Evolutionary conservation across 2,888 invertebrate genomes (phyloP).

Genomic region (Tinea pellionella): DNA sequence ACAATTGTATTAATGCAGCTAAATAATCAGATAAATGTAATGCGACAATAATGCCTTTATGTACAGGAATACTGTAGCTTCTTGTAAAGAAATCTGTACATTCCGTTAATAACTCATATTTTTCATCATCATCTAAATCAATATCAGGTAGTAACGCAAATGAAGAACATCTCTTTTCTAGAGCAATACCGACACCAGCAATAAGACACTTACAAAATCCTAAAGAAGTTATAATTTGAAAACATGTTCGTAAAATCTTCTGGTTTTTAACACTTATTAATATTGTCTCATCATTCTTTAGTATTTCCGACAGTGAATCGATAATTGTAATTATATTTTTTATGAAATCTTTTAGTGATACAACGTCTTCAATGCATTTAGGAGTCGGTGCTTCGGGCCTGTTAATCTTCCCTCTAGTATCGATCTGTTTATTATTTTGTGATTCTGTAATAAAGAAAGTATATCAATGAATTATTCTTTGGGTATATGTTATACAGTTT

Average conservation of each 20-base stretch:
- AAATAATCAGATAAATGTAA: constrained; percentile 72
- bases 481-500: neutral
- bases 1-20: constrained; percentile 76
- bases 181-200: constrained; percentile 72
- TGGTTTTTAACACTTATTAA: constrained; percentile 76
- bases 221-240: constrained; percentile 73
- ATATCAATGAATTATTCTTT: neutral
- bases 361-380: neutral
- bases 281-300: constrained; percentile 37
- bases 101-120: constrained; percentile 58
- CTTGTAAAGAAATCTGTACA: constrained; percentile 60
- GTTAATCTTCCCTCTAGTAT: constrained; percentile 15
- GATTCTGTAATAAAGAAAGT: neutral
- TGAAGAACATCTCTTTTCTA: constrained; percentile 49
- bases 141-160: constrained; percentile 36
- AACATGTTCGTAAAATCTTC: constrained; percentile 69
- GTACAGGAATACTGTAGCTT: constrained; percentile 55
- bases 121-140: constrained; percentile 51
- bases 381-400: neutral
- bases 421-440: too few species aligned
- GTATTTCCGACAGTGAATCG: constrained; percentile 35
- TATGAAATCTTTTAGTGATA: neutral
- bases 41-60: constrained; percentile 68
- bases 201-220: constrained; percentile 76
- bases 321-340: constrained; percentile 26